phyloP scores from a whole-genome alignment of 2,888 invertebrate genomes.

The Hetaerina titia region DNA sequence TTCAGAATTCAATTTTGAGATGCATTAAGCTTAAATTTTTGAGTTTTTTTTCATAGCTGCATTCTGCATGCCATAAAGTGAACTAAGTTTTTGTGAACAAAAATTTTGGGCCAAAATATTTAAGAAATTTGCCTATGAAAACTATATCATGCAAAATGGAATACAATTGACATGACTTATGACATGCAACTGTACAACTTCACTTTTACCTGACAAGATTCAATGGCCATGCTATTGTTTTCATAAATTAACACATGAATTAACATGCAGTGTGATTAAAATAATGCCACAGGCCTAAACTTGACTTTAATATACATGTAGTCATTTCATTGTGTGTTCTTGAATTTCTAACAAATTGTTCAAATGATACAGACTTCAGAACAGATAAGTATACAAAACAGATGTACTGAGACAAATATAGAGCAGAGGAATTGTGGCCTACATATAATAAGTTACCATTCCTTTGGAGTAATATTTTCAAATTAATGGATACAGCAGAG shows the following conservation, averaged over 20 bases:
- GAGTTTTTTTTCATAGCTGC: background rate
- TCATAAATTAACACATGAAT: constrained; percentile 25
- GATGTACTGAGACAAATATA: background rate
- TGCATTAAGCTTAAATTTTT: background rate
- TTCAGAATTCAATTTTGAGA: background rate
- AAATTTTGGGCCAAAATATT: background rate
- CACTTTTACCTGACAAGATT: constrained; percentile 32
- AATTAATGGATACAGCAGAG: background rate
- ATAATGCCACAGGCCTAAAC: constrained; percentile 37
- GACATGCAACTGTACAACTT: constrained; percentile 37
- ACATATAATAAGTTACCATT: background rate
- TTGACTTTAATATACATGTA: background rate
- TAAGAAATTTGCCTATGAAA: background rate
- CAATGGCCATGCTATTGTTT: constrained; percentile 34
- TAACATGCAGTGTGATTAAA: constrained; percentile 42
- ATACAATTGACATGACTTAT: constrained; percentile 1
- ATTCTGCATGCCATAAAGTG: constrained; percentile 38
- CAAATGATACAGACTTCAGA: background rate
- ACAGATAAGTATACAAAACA: no score
- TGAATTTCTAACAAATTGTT: background rate
- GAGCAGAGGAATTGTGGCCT: background rate
- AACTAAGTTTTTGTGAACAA: constrained; percentile 1
- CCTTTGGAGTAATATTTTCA: background rate
- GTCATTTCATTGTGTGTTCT: background rate
- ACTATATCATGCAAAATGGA: constrained; percentile 45